Conservation (phyloP, 2,797 vertebrate genomes). For the Phoeniculus purpureus region DNA sequence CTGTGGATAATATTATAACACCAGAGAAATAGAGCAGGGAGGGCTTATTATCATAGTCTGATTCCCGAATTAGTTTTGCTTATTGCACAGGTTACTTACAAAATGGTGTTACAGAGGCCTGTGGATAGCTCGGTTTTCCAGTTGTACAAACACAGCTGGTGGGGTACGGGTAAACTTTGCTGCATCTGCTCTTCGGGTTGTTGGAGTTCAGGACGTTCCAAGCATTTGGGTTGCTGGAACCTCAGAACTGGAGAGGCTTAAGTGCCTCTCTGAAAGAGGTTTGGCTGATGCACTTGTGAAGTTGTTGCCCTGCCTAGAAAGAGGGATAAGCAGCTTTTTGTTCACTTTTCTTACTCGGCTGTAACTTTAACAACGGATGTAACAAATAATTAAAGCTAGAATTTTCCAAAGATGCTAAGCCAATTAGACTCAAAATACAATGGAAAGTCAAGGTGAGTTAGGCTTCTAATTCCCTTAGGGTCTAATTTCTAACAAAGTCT, state of each 20-base stretch:
- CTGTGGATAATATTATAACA: not conserved
- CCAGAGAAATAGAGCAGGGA: not conserved
- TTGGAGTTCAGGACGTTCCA: not conserved
- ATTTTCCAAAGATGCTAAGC: conserved; percentile 50
- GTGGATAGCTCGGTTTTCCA: not conserved
- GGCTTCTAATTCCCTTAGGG: conserved; percentile 54
- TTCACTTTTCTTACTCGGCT: conserved; percentile 1
- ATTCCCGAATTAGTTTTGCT: not conserved
- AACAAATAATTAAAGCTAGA: conserved; percentile 48
- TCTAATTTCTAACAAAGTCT: conserved; percentile 57
- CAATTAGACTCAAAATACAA: conserved; percentile 63
- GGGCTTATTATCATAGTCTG: not conserved
- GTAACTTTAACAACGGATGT: conserved; percentile 24
- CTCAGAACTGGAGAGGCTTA: not conserved
- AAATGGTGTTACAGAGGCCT: not conserved
- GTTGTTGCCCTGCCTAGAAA: not conserved
- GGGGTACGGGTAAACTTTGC: not conserved
- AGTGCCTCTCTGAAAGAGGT: not conserved
- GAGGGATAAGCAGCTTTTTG: not conserved
- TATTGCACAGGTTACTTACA: not conserved
- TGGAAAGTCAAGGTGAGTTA: conserved; percentile 65
- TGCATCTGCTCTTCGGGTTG: not conserved
- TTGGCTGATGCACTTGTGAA: not conserved
- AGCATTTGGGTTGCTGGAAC: not conserved
- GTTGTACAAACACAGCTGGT: not conserved